A percentile compares a stretch with the other conserved stretches of the same genome.
phyloP scores from a whole-genome alignment of 2,113 vertebrate species.

The Haplochromis burtoni region DNA sequence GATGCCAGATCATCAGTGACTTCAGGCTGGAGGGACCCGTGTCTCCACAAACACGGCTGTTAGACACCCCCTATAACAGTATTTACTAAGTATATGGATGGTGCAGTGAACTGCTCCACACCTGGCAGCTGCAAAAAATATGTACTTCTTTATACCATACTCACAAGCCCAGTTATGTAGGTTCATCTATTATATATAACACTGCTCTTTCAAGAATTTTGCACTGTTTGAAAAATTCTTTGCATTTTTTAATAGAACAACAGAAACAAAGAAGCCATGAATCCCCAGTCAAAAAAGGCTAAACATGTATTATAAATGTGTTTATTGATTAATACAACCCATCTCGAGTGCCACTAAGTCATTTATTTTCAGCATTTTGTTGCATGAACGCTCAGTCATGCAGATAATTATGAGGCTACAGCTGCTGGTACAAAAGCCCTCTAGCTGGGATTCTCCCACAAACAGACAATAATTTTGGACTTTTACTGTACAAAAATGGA shows the following conservation, averaged over 20 bases:
- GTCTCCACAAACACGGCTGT: slow-evolving; percentile 8
- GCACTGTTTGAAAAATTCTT: background rate
- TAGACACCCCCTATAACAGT: background rate
- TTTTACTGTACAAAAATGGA: background rate
- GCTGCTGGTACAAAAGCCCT: background rate
- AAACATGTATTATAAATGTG: background rate
- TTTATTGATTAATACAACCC: background rate
- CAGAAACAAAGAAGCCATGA: background rate
- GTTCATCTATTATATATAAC: background rate
- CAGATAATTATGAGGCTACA: background rate
- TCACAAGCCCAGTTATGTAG: background rate
- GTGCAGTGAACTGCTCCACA: background rate
- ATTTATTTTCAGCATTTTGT: background rate
- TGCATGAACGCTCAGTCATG: background rate
- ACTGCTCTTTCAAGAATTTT: background rate
- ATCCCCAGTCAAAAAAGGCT: background rate
- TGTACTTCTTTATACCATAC: background rate
- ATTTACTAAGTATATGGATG: background rate
- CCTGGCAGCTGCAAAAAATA: background rate
- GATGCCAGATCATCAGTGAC: slow-evolving; percentile 55
- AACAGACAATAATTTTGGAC: background rate
- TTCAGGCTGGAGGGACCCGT: slow-evolving; percentile 33
- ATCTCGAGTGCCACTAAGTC: background rate
- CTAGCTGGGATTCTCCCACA: background rate
- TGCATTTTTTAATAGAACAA: background rate